Percentiles rank a stretch among this genome's conserved stretches.
Evolutionary conservation across 2,888 invertebrate genomes (phyloP).

Genomic region (Cantharis rufa): DNA sequence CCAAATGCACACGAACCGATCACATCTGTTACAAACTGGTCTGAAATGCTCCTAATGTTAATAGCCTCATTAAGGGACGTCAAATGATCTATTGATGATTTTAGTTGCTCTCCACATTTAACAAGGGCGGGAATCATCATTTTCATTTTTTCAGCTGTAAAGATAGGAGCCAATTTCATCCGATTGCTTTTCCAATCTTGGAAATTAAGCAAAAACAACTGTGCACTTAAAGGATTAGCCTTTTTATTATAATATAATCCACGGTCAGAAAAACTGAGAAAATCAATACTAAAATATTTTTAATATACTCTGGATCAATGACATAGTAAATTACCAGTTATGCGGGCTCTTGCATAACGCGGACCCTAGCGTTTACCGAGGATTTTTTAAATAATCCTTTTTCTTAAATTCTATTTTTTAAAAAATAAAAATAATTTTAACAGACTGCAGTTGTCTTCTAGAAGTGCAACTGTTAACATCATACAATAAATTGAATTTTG

Average conservation of each 20-base stretch:
- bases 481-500: no score
- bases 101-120: conserved; percentile 34
- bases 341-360: no score
- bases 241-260: not conserved
- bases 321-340: no score
- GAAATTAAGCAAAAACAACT: not conserved
- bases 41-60: conserved; percentile 55
- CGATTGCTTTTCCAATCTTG: conserved; percentile 6
- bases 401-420: no score
- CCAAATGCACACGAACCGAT: conserved; percentile 63
- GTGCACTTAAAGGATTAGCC: not conserved
- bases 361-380: no score
- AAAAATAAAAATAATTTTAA: no score
- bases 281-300: not conserved
- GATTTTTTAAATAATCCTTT: no score
- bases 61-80: conserved; percentile 38
- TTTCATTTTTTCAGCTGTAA: conserved; percentile 35
- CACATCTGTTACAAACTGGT: conserved; percentile 58
- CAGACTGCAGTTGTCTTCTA: no score
- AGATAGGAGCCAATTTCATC: conserved; percentile 30
- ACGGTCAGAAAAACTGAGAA: not conserved
- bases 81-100: conserved; percentile 35
- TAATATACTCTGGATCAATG: not conserved
- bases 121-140: conserved; percentile 29
- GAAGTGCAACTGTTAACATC: no score